Conservation (phyloP, 1,140 invertebrate genomes). For the Drosophila nebulosa region DNA sequence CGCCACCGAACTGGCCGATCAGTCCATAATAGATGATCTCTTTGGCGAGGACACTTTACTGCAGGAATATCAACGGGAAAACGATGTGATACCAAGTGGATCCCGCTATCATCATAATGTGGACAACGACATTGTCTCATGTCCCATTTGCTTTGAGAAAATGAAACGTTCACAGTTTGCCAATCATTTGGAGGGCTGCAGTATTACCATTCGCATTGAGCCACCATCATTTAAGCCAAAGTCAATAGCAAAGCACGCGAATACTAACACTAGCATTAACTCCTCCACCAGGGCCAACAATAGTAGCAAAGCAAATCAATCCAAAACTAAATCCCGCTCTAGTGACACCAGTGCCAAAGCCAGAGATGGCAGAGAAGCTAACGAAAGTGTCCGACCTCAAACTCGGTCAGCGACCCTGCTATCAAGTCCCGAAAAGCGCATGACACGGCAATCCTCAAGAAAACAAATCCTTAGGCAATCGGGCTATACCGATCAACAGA, state of each 20-base stretch:
- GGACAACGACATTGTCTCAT: conserved; percentile 70
- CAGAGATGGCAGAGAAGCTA: too few species aligned
- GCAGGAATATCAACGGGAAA: conserved; percentile 59
- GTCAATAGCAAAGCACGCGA: neutral
- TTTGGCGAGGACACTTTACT: conserved; percentile 59
- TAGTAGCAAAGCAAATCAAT: neutral
- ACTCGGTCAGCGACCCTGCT: neutral
- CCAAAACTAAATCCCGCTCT: neutral
- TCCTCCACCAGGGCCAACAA: neutral
- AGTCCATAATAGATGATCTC: conserved; percentile 58
- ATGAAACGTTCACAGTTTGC: conserved; percentile 49
- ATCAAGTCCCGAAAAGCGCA: neutral
- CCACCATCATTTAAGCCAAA: conserved; percentile 37
- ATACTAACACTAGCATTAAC: neutral
- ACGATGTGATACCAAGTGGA: conserved; percentile 45
- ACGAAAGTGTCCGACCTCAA: neutral
- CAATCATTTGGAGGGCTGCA: conserved; percentile 74
- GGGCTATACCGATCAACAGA: conserved; percentile 51
- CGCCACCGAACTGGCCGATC: conserved; percentile 49
- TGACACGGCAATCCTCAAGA: neutral
- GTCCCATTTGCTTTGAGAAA: conserved; percentile 80
- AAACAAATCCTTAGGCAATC: conserved; percentile 29
- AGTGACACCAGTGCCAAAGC: neutral
- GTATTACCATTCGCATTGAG: conserved; percentile 44
- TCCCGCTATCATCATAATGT: conserved; percentile 28